Conservation (phyloP, 2,888 invertebrate species). For the Dusona sp. region DNA sequence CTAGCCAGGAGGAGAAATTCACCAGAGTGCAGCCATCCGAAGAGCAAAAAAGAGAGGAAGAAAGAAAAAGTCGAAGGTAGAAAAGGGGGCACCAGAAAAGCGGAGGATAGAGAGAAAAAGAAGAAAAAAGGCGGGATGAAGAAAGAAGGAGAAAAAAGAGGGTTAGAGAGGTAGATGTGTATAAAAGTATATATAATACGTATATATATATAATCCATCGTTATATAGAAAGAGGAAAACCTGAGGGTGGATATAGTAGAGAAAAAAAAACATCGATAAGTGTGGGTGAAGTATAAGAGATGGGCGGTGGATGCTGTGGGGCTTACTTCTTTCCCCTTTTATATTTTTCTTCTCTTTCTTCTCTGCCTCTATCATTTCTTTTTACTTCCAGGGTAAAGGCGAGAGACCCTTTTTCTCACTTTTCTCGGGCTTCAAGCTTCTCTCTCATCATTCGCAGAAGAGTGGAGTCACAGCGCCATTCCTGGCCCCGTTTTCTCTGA, state of each 20-base stretch:
- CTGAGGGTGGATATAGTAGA: constrained; percentile 66
- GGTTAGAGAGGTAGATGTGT: constrained; percentile 62
- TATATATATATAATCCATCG: constrained; percentile 28
- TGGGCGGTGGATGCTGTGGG: constrained; percentile 61
- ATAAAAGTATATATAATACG: not conserved
- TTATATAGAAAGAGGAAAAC: constrained; percentile 57
- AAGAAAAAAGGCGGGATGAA: constrained; percentile 64
- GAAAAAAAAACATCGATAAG: constrained; percentile 49
- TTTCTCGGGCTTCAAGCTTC: constrained; percentile 60
- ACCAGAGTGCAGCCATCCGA: constrained; percentile 62
- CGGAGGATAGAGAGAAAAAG: constrained; percentile 55
- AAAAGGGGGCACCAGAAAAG: constrained; percentile 53
- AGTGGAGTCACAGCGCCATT: constrained; percentile 73
- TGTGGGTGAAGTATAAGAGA: constrained; percentile 62
- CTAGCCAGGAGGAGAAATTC: constrained; percentile 53
- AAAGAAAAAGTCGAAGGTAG: constrained; percentile 63
- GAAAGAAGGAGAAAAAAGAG: constrained; percentile 68
- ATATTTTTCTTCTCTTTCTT: constrained; percentile 53
- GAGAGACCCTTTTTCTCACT: constrained; percentile 56
- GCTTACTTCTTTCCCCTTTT: constrained; percentile 71
- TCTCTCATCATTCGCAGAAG: constrained; percentile 55
- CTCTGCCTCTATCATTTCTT: constrained; percentile 48
- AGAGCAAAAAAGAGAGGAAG: constrained; percentile 65
- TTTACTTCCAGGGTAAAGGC: constrained; percentile 47
- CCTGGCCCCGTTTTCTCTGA: constrained; percentile 79